Conservation (phyloP, 30 jellyfish, hydroid and myxozoan species). For the Sanderia malayensis region DNA sequence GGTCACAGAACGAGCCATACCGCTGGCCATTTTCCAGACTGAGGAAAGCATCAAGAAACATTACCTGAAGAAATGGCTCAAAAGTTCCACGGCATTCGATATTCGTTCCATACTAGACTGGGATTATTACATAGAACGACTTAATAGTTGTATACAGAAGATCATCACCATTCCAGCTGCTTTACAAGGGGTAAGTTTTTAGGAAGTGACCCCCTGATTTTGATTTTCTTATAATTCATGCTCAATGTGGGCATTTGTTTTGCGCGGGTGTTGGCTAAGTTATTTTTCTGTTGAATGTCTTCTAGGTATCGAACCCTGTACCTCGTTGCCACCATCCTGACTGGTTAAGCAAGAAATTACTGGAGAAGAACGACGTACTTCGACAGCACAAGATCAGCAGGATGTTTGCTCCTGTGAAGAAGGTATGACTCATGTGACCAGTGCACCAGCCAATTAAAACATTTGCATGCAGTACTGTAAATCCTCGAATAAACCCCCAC, state of each 20-base stretch:
- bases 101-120: constrained; percentile 90
- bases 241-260: too few relatives aligned
- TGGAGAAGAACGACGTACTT: constrained; percentile 75
- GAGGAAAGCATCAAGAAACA: constrained; percentile 84
- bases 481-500: too few relatives aligned
- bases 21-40: constrained; percentile 96
- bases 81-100: constrained; percentile 68
- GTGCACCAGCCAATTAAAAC: too few relatives aligned
- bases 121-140: constrained; percentile 92
- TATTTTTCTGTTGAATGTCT: too few relatives aligned
- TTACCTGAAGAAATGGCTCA: constrained; percentile 86
- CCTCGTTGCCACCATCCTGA: constrained; percentile 95
- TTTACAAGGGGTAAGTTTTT: constrained; percentile 23
- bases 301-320: constrained; percentile 88
- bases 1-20: constrained; percentile 98
- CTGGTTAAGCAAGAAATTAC: constrained; percentile 80
- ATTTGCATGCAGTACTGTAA: too few relatives aligned
- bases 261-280: too few relatives aligned
- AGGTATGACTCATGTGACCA: constrained; percentile 35
- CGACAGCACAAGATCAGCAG: constrained; percentile 77
- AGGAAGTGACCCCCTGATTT: too few relatives aligned
- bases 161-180: constrained; percentile 98
- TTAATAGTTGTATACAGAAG: constrained; percentile 96
- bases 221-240: too few relatives aligned
- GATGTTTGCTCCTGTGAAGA: constrained; percentile 73